Evolutionary conservation across 2,113 vertebrate genomes (phyloP), one percentile per base, ranked within the genome.

Genomic region (Glaucidium brasilianum): DNA sequence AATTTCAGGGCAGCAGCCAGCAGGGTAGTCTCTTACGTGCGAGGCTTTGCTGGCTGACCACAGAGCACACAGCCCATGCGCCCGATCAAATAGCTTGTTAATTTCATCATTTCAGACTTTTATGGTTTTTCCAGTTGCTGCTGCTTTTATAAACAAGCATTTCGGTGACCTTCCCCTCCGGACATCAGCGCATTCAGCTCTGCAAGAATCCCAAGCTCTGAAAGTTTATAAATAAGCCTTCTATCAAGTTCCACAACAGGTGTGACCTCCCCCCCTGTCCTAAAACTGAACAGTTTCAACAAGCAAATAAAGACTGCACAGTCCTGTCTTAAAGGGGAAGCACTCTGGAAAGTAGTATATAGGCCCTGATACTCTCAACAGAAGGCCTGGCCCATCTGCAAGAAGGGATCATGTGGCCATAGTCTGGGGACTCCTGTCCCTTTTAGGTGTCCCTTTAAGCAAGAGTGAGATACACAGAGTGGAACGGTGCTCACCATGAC

Each of bases 191-290:
- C 99, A 99, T 99, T 99, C 99, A 99, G 98, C 98, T 99, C 99
- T 98, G 98, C 98, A 99, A 99, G 99, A 99, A 99, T 99, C 99
- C 98, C 98, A 98, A 99, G 99, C 98, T 98, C 99, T 98, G 99
- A 99, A 99, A 99, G 99, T 99, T 99, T 99, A 99, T 99, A 99
- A 99, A 99, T 99, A 99, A 99, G 99, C 99, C 99, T 99, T 99
- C 99, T 99, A 99, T 99, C 99, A 99, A 99, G 99, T 99, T 99
- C 99, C 99, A 99, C 99, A 99, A 99, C 99, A 99, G 99, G 99
- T 99, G 99, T 99, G 99, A 99, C 99, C 99, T 99, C 99, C 98
- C 98, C 98, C 98, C 98, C 98, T 99, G 99, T 99, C 99, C 99
- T 99, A 99, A 99, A 99, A 99, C 99, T 98, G 98, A 99, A 99